phyloP scores from a whole-genome alignment of 2,888 invertebrate genomes.

The Chymomyza procnemis region DNA sequence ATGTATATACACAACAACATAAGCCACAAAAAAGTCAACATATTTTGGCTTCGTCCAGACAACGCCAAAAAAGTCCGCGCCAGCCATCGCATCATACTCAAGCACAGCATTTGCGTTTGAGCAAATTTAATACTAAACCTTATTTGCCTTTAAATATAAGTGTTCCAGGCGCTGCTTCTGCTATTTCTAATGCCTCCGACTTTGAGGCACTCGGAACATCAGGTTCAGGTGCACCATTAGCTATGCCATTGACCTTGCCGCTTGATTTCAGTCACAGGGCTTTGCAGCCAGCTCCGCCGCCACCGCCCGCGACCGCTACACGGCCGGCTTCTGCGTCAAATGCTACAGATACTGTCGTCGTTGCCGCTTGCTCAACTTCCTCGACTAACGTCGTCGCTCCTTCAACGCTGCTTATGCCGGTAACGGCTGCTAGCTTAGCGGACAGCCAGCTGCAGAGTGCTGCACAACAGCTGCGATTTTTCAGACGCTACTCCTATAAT shows the following conservation, averaged over 20 bases:
- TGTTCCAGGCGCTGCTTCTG: constrained; percentile 37
- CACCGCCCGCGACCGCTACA: not conserved
- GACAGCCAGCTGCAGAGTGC: constrained; percentile 65
- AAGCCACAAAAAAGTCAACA: constrained; percentile 28
- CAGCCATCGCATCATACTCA: constrained; percentile 16
- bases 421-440: constrained; percentile 31
- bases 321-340: not conserved
- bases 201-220: constrained; percentile 4
- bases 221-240: not conserved
- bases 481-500: constrained; percentile 77
- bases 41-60: not conserved
- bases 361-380: not conserved
- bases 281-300: not conserved
- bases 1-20: constrained; percentile 18
- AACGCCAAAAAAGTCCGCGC: not conserved
- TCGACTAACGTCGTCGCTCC: constrained; percentile 15
- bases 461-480: constrained; percentile 76
- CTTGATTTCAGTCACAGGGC: constrained; percentile 52
- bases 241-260: constrained; percentile 27
- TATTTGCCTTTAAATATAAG: constrained; percentile 55
- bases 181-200: not conserved
- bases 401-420: constrained; percentile 62
- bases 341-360: not conserved
- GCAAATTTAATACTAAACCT: constrained; percentile 49
- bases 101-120: constrained; percentile 12